Base-by-base conservation (phyloP, 2,888 invertebrate species). In the Polydrusus tereticollis region DNA sequence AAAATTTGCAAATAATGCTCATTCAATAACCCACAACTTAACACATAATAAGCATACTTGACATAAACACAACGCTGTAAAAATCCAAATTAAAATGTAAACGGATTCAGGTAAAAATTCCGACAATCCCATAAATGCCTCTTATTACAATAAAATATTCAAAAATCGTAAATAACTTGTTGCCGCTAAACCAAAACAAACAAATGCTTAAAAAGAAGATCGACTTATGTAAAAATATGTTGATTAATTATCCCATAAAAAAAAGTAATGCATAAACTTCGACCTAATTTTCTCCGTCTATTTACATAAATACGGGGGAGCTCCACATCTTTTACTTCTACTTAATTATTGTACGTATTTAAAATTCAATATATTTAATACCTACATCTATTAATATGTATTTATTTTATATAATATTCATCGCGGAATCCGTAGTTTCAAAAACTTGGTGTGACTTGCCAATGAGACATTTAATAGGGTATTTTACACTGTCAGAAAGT, bases 251-350 rank as follows among this genome's bases (percentile, higher is more conserved):
- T 55, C 38, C 26, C 20, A 36, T 57, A 55, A 55, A 55, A 52
- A 36, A 43, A 58, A 26, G 65, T 55, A 38, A 57, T 68, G 75
- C 65, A 77, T 74, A 75, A 75, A 75, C 66, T 64, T 72, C 71
- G 66, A 74, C 74, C 75, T 68, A 73, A 76, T 76, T 75, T 66
- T 59, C 66, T 47, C 14, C 55, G 18, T 65, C 14, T 50, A 74
- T 74, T 75, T 73, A 65, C 71, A 75, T 75, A 75, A 71, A 68
- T 63, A 72, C 69, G 47, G 75, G 71, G 74, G 67, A 73, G 73
- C 69, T 65, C 73, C 26, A n/a, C n/a, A n/a, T n/a, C n/a, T n/a
- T n/a, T n/a, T n/a, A n/a, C n/a, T n/a, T n/a, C n/a, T n/a, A n/a
- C n/a, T n/a, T n/a, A n/a, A n/a, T n/a, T n/a, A n/a, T n/a, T n/a